Base-by-base conservation (phyloP, 92 coral and sea anemone genomes). In the Ricordea florida region DNA sequence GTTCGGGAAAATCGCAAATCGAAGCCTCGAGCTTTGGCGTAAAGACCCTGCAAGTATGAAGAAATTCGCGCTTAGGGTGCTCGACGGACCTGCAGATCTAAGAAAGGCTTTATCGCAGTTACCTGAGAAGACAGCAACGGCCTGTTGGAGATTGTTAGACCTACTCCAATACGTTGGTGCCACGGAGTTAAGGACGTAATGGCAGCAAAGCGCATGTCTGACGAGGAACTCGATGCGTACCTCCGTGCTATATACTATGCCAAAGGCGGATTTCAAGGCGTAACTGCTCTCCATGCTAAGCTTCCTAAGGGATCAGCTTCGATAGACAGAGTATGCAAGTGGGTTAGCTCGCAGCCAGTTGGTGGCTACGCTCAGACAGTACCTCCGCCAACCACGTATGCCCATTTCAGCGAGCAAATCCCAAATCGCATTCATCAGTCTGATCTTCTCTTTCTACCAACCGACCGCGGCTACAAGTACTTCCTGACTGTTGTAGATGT, bases 401-500 rank as follows among this genome's bases (percentile, higher is more conserved):
- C n/a, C n/a, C n/a, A n/a, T n/a, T n/a, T n/a, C n/a, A n/a, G n/a
- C n/a, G n/a, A n/a, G n/a, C n/a, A n/a, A n/a, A n/a, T n/a, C n/a
- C n/a, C n/a, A n/a, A n/a, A n/a, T n/a, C n/a, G n/a, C n/a, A n/a
- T n/a, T n/a, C n/a, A n/a, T n/a, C n/a, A n/a, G n/a, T n/a, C n/a
- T n/a, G n/a, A n/a, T 38, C 9, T n/a, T n/a, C n/a, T 62, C 16
- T 66, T 44, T 11, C 43, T 28, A 13, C 27, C 61, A 4, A 16
- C 25, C 10, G 74, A 66, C 22, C 74, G 60, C 29, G 61, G 43
- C 31, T 66, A 66, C 45, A 47, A 67, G 75, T 67, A 67, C 29
- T 58, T 61, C 29, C 62, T 67, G 62, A 67, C 62, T 11, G 62
- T 67, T 0, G 61, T 49, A 6, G 75, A 47, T 18, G 75, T 49